Percentiles rank a stretch among this genome's conserved stretches.
phyloP scores from a whole-genome alignment of 2,797 vertebrate species.

The Phaenicophaeus curvirostris region DNA sequence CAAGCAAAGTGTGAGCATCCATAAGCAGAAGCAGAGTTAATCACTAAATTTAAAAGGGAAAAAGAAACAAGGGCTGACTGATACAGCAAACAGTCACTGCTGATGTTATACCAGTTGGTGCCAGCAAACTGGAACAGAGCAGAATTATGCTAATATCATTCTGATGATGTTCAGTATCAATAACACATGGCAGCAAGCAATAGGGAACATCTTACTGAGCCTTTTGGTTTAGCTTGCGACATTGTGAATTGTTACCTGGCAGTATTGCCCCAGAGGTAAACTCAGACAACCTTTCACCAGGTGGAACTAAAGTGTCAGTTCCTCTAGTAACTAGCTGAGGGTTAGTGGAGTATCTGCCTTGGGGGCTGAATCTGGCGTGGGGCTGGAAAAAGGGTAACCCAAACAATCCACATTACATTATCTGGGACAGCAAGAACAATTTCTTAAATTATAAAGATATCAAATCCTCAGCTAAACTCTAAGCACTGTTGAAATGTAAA shows the following conservation, averaged over 20 bases:
- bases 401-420: background rate
- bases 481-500: background rate
- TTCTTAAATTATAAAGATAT: background rate
- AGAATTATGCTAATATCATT: background rate
- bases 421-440: background rate
- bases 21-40: background rate
- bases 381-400: background rate
- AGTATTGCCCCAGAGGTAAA: background rate
- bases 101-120: background rate
- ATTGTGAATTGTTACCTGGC: background rate
- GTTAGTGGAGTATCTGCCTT: background rate
- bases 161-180: background rate
- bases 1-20: background rate
- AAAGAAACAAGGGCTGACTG: background rate
- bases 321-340: background rate
- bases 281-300: background rate
- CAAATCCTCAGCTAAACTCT: background rate
- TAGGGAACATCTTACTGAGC: background rate
- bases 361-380: background rate
- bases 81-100: background rate
- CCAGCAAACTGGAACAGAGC: background rate
- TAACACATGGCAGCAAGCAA: background rate
- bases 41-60: background rate
- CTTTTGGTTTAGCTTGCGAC: background rate
- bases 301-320: background rate